Base-by-base conservation (phyloP, 2,113 vertebrate genomes). In the Corydoras maculifer region DNA sequence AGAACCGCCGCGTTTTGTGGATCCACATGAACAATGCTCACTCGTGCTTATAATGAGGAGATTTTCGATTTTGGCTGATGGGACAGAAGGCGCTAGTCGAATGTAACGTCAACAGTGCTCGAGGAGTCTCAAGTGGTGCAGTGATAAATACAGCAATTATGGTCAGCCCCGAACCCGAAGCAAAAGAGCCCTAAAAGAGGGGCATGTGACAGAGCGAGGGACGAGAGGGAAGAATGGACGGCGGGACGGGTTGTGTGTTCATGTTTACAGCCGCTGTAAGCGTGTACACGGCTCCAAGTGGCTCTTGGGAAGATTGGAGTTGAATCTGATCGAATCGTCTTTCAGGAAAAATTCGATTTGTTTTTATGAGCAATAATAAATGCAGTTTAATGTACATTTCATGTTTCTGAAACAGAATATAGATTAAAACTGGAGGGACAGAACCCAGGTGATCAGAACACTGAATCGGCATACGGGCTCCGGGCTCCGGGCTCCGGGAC, bases 11-110 rank as follows among this genome's bases (percentile, higher is more conserved):
- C 13, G 29, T 62, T 62, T 51, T 18, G 59, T 10, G 14, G 13
- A 18, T 12, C 9, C 2, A 13, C 5, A 2, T 11, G 25, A 12
- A 51, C 68, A 62, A 61, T 54, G 48, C 9, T 49, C 29, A n/a
- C 29, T 32, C 30, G 25, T 32, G 9, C 50, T 29, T 66, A 32
- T 29, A 35, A 32, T 66, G 25, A 31, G 49, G 53, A n/a, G 51
- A 55, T 55, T 66, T 66, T 66, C 51, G 29, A 66, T 66, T 66
- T 66, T 32, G 29, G 29, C 31, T 15, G 49, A 65, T 65, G 48
- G 63, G 63, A 65, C 2, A 4, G 25, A 15, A 66, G 30, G 50
- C 14, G 30, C 29, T 29, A 35, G 14, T 35, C 54, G 53, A 54
- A 55, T 66, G 54, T 10, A 55, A 66, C 14, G 30, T 66, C 65